phyloP scores from a whole-genome alignment of 2,797 vertebrate genomes.

The Sebastes kiyomatsui region DNA sequence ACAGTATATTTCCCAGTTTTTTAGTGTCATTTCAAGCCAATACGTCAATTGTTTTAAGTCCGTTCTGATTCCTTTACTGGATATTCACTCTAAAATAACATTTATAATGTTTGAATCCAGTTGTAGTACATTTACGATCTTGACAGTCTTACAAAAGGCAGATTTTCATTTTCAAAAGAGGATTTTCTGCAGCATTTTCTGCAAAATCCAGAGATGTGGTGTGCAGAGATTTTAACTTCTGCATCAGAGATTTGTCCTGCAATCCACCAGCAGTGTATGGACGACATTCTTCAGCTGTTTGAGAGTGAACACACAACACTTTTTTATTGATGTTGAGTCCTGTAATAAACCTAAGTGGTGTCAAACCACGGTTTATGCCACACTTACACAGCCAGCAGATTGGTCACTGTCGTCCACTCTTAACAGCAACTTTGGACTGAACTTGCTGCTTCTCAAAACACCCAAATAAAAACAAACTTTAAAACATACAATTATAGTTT shows the following conservation, averaged over 20 bases:
- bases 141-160: not conserved
- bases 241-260: not conserved
- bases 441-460: not conserved
- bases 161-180: not conserved
- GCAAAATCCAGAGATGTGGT: not conserved
- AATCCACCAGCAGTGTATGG: not conserved
- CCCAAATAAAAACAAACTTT: constrained; percentile 9
- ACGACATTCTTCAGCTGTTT: not conserved
- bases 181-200: not conserved
- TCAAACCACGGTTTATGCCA: not conserved
- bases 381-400: not conserved
- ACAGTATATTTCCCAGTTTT: not conserved
- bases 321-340: not conserved
- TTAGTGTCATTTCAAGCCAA: not conserved
- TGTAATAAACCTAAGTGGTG: not conserved
- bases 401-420: not conserved
- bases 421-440: not conserved
- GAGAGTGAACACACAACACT: not conserved
- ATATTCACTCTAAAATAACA: not conserved
- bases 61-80: not conserved
- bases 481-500: not conserved
- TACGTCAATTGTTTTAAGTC: not conserved
- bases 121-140: not conserved
- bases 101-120: not conserved
- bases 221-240: not conserved